These are phyloP conservation scores for Drosophila nr. medialis DNA, from an alignment of 2,888 invertebrate species.

Conservation along the genomic window DNA sequence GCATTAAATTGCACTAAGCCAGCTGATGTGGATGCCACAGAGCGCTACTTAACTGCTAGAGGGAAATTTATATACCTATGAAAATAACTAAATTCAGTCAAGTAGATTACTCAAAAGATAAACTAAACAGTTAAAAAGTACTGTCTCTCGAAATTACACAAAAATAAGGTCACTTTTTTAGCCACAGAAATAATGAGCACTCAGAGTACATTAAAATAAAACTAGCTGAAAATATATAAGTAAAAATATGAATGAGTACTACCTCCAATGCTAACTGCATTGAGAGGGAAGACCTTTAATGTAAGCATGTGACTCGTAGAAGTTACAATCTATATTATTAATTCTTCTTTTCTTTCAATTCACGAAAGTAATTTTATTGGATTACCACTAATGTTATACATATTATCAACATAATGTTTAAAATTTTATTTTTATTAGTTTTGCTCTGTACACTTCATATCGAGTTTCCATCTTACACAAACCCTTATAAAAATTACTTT, in stretches of 20 bases:
- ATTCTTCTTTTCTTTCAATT: background rate
- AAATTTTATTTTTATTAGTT: background rate
- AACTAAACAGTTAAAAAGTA: slow-evolving; percentile 19
- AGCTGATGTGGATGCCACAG: slow-evolving; percentile 47
- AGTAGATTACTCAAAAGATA: slow-evolving; percentile 14
- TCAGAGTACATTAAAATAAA: background rate
- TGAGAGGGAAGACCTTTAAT: background rate
- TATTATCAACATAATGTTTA: background rate
- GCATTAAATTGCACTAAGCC: slow-evolving; percentile 71
- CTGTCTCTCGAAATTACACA: background rate
- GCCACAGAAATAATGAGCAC: background rate
- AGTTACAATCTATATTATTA: background rate
- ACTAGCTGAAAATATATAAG: background rate
- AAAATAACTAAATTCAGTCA: background rate
- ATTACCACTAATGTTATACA: background rate
- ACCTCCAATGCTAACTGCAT: too few relatives aligned
- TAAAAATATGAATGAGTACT: background rate
- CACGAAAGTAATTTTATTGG: background rate
- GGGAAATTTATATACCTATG: background rate
- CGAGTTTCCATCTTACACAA: background rate
- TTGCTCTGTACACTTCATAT: background rate
- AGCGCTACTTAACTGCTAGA: slow-evolving; percentile 10
- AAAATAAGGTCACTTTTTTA: background rate
- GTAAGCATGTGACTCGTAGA: background rate
- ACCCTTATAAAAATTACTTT: background rate